Conservation (phyloP, 2,797 vertebrate genomes). For the Poeciliopsis turneri region DNA sequence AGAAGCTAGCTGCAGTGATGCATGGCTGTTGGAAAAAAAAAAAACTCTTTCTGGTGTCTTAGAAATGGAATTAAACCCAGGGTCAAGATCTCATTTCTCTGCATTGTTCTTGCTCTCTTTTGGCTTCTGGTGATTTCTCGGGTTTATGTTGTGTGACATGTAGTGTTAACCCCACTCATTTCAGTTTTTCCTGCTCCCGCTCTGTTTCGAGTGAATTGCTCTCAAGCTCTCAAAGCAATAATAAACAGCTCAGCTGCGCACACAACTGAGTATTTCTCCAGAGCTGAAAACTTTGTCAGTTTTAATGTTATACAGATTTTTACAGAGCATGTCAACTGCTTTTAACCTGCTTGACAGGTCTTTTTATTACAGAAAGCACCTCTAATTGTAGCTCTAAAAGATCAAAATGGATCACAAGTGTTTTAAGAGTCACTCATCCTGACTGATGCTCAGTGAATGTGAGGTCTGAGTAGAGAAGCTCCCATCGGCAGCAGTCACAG, state of each 20-base stretch:
- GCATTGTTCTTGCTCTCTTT: slow-evolving; percentile 29
- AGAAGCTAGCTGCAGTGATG: slow-evolving; percentile 64
- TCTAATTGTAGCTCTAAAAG: slow-evolving; percentile 44
- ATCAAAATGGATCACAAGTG: slow-evolving; percentile 62
- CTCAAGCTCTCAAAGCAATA: slow-evolving; percentile 45
- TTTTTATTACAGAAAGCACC: slow-evolving; percentile 44
- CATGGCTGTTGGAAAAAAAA: slow-evolving; percentile 66
- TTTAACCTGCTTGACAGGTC: slow-evolving; percentile 38
- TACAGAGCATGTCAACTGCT: slow-evolving; percentile 39
- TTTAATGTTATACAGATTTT: slow-evolving; percentile 38
- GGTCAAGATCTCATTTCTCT: slow-evolving; percentile 60
- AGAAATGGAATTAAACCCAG: slow-evolving; percentile 52
- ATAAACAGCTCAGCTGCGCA: slow-evolving; percentile 44
- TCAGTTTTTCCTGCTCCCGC: slow-evolving; percentile 44
- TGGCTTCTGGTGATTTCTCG: slow-evolving; percentile 56
- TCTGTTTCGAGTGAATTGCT: slow-evolving; percentile 44
- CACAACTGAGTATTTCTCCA: slow-evolving; percentile 19
- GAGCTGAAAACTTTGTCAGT: slow-evolving; percentile 29
- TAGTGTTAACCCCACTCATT: slow-evolving; percentile 50
- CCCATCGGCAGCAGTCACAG: slow-evolving; percentile 52
- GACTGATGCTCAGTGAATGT: slow-evolving; percentile 63
- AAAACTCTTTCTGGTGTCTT: slow-evolving; percentile 54
- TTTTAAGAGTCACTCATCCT: slow-evolving; percentile 63
- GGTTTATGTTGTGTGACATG: slow-evolving; percentile 57
- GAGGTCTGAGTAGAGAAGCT: slow-evolving; percentile 53